Evolutionary conservation across 2,888 invertebrate species (phyloP), one percentile per base, ranked within the genome.

Genomic region (Taphrorychus bicolor): DNA sequence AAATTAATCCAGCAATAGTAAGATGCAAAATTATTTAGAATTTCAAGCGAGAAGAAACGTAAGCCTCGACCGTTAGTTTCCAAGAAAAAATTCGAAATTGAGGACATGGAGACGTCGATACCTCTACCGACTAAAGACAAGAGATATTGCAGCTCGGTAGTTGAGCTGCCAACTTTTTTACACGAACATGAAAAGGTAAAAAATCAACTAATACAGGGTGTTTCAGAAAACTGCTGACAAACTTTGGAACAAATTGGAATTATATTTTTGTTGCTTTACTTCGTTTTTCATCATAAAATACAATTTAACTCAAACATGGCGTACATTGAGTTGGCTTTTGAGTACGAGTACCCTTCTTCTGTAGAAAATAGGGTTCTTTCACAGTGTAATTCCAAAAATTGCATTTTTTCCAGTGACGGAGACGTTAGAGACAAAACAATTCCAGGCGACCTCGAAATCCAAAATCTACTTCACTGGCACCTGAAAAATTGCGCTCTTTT

Each of bases 121-220:
- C 14, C 22, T 21, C 42, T n/a, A 9, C 40, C 41, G 40, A 21
- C 17, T 3, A 58, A 68, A 41, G 51, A 56, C 11, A 21, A n/a
- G 3, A 56, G 51, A 22, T 32, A 57, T 17, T 51, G 65, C 32
- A 85, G 86, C 71, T 93, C 93, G 9, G 87, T 91, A 68, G 86
- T 91, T 23, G 88, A 91, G 78, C 81, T 94, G 65, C 93, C 93
- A 1, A 92, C 92, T 1, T 92, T 89, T 77, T 82, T 92, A 21
- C 86, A 85, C 66, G 86, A 88, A 74, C 88, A 87, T 73, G 89
- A 91, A 79, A 88, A 87, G 84, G 90, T 90, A 82, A 82, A 11
- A 7, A 9, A 32, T 32, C n/a, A n/a, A n/a, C n/a, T n/a, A n/a
- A n/a, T n/a, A n/a, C n/a, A n/a, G n/a, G n/a, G n/a, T n/a, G n/a